Evolutionary conservation across 2,113 vertebrate species (phyloP).

Genomic region (Ariopsis seemanni): DNA sequence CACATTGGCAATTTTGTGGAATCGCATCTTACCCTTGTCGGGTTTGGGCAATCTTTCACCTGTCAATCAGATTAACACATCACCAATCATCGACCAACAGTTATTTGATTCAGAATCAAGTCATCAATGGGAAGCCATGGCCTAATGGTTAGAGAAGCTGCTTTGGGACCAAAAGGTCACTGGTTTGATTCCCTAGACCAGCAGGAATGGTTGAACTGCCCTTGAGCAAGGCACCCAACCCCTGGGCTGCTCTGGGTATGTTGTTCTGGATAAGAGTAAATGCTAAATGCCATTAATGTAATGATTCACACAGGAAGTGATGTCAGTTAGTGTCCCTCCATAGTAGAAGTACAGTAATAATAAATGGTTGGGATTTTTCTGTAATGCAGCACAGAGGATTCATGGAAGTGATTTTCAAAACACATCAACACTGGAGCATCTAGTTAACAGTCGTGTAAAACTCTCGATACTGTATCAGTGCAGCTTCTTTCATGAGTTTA

Average conservation of each 20-base stretch:
- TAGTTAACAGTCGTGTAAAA: background rate
- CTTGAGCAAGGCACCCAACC: no score
- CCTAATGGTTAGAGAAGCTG: no score
- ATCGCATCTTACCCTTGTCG: conserved; percentile 94
- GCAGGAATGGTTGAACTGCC: no score
- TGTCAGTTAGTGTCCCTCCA: background rate
- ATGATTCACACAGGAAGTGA: background rate
- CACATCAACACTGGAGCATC: background rate
- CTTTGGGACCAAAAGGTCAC: no score
- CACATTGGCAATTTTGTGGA: conserved; percentile 92
- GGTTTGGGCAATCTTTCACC: conserved; percentile 89
- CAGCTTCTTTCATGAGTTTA: background rate
- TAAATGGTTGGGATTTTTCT: background rate
- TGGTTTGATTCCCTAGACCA: no score
- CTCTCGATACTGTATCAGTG: background rate
- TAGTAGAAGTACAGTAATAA: background rate
- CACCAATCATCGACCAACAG: background rate
- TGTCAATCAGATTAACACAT: conserved; percentile 49
- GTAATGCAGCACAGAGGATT: background rate
- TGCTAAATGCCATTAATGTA: no score
- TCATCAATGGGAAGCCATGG: background rate
- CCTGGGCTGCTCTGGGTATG: no score
- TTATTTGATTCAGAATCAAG: background rate
- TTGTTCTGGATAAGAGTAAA: no score
- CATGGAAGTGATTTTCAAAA: background rate